phyloP scores from a whole-genome alignment of 2,888 invertebrate species.

The Hoplodrina ambigua region DNA sequence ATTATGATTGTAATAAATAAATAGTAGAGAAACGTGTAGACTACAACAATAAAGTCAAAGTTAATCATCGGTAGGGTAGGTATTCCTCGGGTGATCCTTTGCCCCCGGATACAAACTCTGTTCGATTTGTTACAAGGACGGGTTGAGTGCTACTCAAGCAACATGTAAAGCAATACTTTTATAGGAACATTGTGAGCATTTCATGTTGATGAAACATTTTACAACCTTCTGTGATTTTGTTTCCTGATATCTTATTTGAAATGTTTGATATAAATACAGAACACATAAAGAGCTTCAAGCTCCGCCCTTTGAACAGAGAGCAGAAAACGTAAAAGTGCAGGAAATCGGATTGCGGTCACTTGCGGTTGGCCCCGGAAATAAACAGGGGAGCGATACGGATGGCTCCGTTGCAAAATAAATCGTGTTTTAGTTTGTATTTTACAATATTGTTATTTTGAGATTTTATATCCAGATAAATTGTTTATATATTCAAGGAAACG shows the following conservation, averaged over 20 bases:
- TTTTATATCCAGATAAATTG: not conserved
- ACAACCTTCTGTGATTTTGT: conserved; percentile 3
- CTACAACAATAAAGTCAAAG: not conserved
- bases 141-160: not conserved
- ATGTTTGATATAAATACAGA: conserved; percentile 16
- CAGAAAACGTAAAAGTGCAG: conserved; percentile 58
- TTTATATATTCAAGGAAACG: no score
- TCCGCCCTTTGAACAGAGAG: conserved; percentile 21
- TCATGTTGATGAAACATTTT: conserved; percentile 35
- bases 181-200: not conserved
- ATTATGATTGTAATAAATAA: no score
- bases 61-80: not conserved
- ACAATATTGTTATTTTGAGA: conserved; percentile 14
- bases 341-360: conserved; percentile 62
- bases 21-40: no score
- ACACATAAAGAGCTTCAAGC: not conserved
- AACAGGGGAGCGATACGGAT: conserved; percentile 27
- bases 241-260: conserved; percentile 9
- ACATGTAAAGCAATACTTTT: conserved; percentile 21
- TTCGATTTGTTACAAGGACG: not conserved
- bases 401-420: conserved; percentile 23
- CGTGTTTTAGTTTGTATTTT: conserved; percentile 39
- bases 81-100: not conserved
- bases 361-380: conserved; percentile 53
- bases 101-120: not conserved